phyloP scores from a whole-genome alignment of 2,888 invertebrate genomes.

The Epiperipatus broadwayi region DNA sequence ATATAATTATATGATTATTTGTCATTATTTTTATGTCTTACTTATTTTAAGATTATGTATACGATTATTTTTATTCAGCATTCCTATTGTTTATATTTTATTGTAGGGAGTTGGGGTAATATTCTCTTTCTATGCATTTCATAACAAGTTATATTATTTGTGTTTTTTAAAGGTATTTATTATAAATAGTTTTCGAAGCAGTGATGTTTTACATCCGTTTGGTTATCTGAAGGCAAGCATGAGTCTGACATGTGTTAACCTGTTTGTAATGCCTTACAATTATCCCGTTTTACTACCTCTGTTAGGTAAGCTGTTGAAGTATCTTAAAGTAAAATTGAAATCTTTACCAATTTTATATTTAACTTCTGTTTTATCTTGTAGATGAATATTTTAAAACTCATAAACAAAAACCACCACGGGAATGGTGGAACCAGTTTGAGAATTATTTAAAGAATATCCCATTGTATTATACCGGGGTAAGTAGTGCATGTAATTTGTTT shows the following conservation, averaged over 20 bases:
- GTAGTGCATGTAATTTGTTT: too few species aligned
- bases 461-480: constrained; percentile 67
- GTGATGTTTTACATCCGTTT: constrained; percentile 71
- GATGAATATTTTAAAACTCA: constrained; percentile 86
- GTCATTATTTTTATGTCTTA: too few species aligned
- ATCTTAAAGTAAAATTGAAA: background rate
- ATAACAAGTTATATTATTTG: too few species aligned
- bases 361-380: constrained; percentile 19
- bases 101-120: too few species aligned
- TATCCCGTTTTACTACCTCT: constrained; percentile 81
- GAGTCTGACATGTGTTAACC: constrained; percentile 74
- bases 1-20: too few species aligned
- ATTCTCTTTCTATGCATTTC: too few species aligned
- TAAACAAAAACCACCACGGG: constrained; percentile 69
- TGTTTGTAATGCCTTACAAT: constrained; percentile 96
- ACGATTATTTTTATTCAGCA: too few species aligned
- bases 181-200: constrained; percentile 68
- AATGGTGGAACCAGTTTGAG: constrained; percentile 80
- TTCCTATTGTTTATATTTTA: too few species aligned
- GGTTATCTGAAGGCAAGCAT: constrained; percentile 93
- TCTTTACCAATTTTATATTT: constrained; percentile 11
- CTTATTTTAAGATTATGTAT: too few species aligned
- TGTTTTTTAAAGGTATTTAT: constrained; percentile 57
- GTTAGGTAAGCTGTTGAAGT: constrained; percentile 33
- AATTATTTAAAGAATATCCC: constrained; percentile 91